Conservation (phyloP, 2,888 invertebrate species). For the Anaspis maculata region DNA sequence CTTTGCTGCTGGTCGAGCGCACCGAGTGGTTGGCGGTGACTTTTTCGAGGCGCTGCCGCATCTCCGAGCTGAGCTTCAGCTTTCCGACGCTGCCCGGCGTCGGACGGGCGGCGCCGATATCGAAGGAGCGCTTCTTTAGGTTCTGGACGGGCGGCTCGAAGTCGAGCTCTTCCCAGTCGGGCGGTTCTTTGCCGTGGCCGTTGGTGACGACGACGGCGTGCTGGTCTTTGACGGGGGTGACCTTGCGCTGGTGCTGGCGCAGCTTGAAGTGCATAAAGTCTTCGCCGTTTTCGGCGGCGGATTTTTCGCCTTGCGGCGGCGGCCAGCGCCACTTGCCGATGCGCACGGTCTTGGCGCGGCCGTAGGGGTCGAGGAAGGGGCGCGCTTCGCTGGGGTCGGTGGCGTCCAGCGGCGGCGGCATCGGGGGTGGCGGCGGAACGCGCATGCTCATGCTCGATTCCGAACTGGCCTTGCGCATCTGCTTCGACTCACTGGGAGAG, state of each 20-base stretch:
- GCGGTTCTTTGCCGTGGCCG: slow-evolving; percentile 32
- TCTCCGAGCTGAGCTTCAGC: slow-evolving; percentile 81
- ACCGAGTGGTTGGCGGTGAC: slow-evolving; percentile 86
- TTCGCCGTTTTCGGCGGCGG: slow-evolving; percentile 61
- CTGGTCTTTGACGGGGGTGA: slow-evolving; percentile 59
- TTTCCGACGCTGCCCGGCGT: slow-evolving; percentile 86
- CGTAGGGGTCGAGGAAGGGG: slow-evolving; percentile 84
- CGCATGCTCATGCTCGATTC: slow-evolving; percentile 41
- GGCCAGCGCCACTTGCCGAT: slow-evolving; percentile 98
- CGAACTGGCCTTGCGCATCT: slow-evolving; percentile 41
- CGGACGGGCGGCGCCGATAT: slow-evolving; percentile 73
- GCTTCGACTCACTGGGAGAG: slow-evolving; percentile 37
- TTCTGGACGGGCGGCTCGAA: slow-evolving; percentile 48
- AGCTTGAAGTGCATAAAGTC: slow-evolving; percentile 84
- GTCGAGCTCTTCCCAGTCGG: slow-evolving; percentile 84
- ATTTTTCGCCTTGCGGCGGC: slow-evolving; percentile 73
- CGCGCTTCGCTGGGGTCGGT: slow-evolving; percentile 74
- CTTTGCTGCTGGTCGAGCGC: slow-evolving; percentile 63
- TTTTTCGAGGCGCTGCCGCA: slow-evolving; percentile 80
- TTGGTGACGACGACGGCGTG: slow-evolving; percentile 24
- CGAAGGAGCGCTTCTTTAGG: slow-evolving; percentile 54
- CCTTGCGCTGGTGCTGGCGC: slow-evolving; percentile 68
- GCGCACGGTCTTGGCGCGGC: slow-evolving; percentile 86
- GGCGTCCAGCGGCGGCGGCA: slow-evolving; percentile 77
- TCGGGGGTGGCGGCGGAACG: slow-evolving; percentile 75